Conservation (phyloP, 2,113 vertebrate species). For the Hyaena hyaena region DNA sequence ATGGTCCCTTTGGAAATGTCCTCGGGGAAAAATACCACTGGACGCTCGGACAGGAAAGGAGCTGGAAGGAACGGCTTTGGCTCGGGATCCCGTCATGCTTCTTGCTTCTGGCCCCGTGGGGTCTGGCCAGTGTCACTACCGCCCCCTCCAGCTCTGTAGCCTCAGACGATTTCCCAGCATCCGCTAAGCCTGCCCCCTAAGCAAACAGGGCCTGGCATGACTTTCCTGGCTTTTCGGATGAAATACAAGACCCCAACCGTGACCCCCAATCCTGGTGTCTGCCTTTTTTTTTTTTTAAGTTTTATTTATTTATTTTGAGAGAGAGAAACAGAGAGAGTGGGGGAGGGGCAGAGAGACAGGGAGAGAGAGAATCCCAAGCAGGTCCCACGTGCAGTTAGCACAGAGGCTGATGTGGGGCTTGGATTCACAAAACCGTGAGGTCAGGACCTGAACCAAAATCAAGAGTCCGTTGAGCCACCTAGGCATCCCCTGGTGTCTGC, state of each 20-base stretch:
- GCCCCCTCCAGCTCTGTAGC: too few species aligned
- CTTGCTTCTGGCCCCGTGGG: too few species aligned
- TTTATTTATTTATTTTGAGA: too few species aligned
- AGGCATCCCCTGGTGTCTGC: neutral
- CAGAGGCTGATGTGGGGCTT: too few species aligned
- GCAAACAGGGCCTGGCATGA: neutral
- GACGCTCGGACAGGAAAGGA: fast-evolving
- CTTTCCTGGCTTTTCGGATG: neutral
- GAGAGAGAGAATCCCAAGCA: too few species aligned
- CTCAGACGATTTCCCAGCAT: neutral
- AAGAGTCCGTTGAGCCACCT: too few species aligned
- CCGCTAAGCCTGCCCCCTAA: neutral
- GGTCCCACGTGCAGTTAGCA: too few species aligned
- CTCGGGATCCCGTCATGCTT: fast-evolving
- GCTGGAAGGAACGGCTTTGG: neutral
- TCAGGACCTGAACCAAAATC: too few species aligned
- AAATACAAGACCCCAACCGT: neutral
- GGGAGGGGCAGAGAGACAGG: too few species aligned
- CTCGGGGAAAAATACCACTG: neutral
- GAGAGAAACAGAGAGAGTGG: too few species aligned
- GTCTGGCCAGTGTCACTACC: neutral
- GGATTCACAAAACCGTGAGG: too few species aligned
- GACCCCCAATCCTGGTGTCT: neutral
- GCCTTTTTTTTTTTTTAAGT: neutral
- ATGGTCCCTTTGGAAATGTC: neutral